Base-by-base conservation (phyloP, 2,113 vertebrate species). In the Semicossyphus pulcher region DNA sequence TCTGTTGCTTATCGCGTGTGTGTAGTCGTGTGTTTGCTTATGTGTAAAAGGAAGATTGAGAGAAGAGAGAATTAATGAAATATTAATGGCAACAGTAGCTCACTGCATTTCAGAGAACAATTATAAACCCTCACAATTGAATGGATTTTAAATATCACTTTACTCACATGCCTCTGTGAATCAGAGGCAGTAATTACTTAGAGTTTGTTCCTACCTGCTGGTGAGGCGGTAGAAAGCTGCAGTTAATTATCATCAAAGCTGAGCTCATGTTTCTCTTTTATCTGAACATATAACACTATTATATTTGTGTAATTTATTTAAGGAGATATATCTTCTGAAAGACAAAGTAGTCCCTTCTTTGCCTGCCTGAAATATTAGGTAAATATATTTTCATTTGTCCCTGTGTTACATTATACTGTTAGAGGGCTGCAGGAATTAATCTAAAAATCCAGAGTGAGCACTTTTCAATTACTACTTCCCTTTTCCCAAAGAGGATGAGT, bases 191-290 rank as follows among this genome's bases (percentile, higher is more conserved):
- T 62, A 34, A 63, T 76, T 44, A 11, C 32, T 52, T 48, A 29
- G 10, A 47, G 7, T 77, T 54, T 67, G 10, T 56, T 65, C 23
- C 23, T 72, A 61, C 44, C 51, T 72, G n/a, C 5, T n/a, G 31
- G 5, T 37, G 41, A 62, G 51, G 49, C 8, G 26, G 8, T 20
- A 7, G 63, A 47, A 44, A 15, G 25, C 9, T 62, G 12, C 14
- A 53, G 15, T 51, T 64, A 39, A 72, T 67, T 14, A 47, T 44
- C 3, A 39, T 59, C 20, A 42, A 69, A 21, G 26, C 20, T 28
- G 12, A 57, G 28, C 16, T 44, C 36, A 28, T 36, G 34, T 69
- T 59, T 39, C 47, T 39, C 21, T 21, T 1, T 26, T 3, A 70
- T 6, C 16, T 52, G 1, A 28, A 66, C 5, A 31, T 37, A 32